phyloP scores from a whole-genome alignment of 2,797 vertebrate genomes.

The Ctenopoma kingsleyae region DNA sequence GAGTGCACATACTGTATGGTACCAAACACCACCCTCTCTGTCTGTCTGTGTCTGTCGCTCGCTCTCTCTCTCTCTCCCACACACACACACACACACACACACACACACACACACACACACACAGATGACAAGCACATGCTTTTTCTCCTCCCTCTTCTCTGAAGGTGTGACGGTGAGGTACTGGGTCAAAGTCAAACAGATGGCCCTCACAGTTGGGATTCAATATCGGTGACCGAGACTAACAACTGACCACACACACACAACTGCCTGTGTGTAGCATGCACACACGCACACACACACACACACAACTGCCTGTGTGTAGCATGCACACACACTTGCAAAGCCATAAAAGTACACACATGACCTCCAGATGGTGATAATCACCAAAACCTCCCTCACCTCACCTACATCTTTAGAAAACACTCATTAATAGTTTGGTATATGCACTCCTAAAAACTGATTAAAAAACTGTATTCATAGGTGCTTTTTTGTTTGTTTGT shows the following conservation, averaged over 20 bases:
- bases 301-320: conserved; percentile 26
- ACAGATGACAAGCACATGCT: conserved; percentile 17
- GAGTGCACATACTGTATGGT: conserved; percentile 39
- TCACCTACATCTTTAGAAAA: conserved; percentile 8
- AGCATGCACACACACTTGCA: conserved; percentile 18
- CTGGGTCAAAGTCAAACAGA: conserved; percentile 82
- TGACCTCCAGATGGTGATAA: conserved; percentile 66
- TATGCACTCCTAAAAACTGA: neutral
- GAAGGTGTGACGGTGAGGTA: conserved; percentile 72
- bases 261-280: conserved; percentile 14
- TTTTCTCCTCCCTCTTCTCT: conserved; percentile 37
- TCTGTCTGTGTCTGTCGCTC: neutral
- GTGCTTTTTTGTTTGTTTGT: too few species aligned
- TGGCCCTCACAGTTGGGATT: conserved; percentile 78
- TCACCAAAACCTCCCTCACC: neutral
- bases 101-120: conserved; percentile 10
- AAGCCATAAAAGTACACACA: conserved; percentile 18
- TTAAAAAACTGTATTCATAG: too few species aligned
- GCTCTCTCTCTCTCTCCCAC: neutral
- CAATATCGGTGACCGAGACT: conserved; percentile 65
- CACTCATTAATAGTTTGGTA: neutral
- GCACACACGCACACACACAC: conserved; percentile 25
- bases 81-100: conserved; percentile 16
- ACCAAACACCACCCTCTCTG: conserved; percentile 13
- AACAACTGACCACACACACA: conserved; percentile 26